Evolutionary conservation across 2,888 invertebrate species (phyloP), one percentile per base, ranked within the genome.

Genomic region (Chrysotoxum bicinctum): DNA sequence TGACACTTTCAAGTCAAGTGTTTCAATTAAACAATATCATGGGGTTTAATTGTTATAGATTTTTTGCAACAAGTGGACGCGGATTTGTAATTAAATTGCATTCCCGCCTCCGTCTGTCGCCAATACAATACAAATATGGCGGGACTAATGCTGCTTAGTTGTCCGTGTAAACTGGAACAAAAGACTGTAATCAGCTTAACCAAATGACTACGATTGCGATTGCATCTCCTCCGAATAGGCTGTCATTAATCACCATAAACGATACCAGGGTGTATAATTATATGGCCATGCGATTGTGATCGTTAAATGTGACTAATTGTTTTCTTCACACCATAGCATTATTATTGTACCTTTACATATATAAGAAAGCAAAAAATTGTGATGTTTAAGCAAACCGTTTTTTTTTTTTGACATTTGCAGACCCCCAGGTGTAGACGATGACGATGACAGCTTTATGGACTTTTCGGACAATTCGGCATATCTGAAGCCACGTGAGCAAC

Each of bases 401-500:
- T 1, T n/a, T 0, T 5, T 70, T 66, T 48, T 70, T 40, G 9
- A 45, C 8, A 62, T 54, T 85, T 85, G 16, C 92, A 96, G 96
- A 90, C 96, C 96, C 40, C 94, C 95, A 69, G 96, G 95, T 89
- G 95, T 96, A 89, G 96, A 96, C 89, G 93, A 95, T 70, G 96
- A 96, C 70, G 95, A 95, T 87, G 96, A 96, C 88, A 96, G 96
- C 90, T 95, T 94, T 90, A 95, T 95, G 89, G 95, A 94, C 88
- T 94, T 94, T 88, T 95, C 94, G 78, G 95, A 95, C 87, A 95
- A 95, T 88, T 94, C 94, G 12, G 94, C 94, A 32, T 94, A 95
- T 90, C 93, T 95, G 86, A 96, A 96, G 90, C 96, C 96, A 6
- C 94, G 96, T 88, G 93, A 96, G 89, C 96, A 96, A 69, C 96